A percentile compares a stretch with the other conserved stretches of the same genome.
Evolutionary conservation across 2,888 invertebrate genomes (phyloP).

Genomic region (Drosophila barbarae): DNA sequence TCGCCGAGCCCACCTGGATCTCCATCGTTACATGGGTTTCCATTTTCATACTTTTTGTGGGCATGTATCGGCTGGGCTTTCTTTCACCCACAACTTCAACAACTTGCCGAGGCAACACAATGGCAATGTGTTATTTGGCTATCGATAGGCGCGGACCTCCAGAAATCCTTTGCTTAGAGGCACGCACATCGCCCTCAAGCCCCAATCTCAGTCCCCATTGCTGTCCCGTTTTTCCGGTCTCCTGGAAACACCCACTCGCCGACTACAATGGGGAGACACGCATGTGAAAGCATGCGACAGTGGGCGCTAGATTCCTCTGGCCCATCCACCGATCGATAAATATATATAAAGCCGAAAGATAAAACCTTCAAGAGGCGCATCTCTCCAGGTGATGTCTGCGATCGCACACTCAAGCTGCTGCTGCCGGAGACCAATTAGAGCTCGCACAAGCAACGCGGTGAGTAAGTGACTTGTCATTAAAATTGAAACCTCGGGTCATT

Average conservation of each 20-base stretch:
- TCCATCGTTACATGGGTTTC: slow-evolving; percentile 52
- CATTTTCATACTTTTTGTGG: slow-evolving; percentile 53
- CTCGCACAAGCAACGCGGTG: slow-evolving; percentile 16
- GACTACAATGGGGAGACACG: slow-evolving; percentile 34
- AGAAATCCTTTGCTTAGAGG: slow-evolving; percentile 39
- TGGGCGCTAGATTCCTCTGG: slow-evolving; percentile 15
- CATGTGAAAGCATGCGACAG: slow-evolving; percentile 21
- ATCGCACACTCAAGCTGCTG: slow-evolving; percentile 1
- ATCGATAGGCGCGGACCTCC: slow-evolving; percentile 48
- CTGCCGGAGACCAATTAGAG: slow-evolving; percentile 48
- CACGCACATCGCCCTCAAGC: slow-evolving; percentile 37
- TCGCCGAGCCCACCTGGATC: slow-evolving; percentile 44
- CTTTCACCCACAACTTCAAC: slow-evolving; percentile 18
- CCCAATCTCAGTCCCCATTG: not conserved
- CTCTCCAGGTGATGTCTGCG: not conserved
- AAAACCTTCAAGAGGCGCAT: slow-evolving; percentile 3
- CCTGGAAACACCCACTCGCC: slow-evolving; percentile 45
- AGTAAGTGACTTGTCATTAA: slow-evolving; percentile 72
- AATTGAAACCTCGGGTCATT: slow-evolving; percentile 68
- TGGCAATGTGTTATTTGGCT: slow-evolving; percentile 57
- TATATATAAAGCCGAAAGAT: slow-evolving; percentile 22
- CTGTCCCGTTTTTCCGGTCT: slow-evolving; percentile 16
- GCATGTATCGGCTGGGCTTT: slow-evolving; percentile 13
- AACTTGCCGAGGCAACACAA: slow-evolving; percentile 42
- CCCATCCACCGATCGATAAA: slow-evolving; percentile 37